Evolutionary conservation across 1,140 invertebrate genomes (phyloP).

Genomic region (Megathymus violae): DNA sequence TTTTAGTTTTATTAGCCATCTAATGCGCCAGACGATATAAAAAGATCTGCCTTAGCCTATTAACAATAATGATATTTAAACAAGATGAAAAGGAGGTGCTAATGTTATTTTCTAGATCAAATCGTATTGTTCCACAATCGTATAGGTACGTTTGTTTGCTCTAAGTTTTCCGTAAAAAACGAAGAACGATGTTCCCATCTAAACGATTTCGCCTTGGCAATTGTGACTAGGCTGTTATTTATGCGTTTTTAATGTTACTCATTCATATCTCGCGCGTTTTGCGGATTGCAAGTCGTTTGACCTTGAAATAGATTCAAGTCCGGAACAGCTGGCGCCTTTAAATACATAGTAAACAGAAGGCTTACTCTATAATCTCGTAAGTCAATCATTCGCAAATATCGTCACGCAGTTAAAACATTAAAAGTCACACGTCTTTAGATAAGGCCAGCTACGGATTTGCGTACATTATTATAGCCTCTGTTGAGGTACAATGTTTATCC

Average conservation of each 20-base stretch:
- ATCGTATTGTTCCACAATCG: neutral
- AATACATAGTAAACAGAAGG: neutral
- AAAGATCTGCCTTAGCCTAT: no score
- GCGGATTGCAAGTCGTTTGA: slow-evolving; percentile 10
- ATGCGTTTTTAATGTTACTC: slow-evolving; percentile 21
- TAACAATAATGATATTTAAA: no score
- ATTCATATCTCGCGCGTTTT: slow-evolving; percentile 18
- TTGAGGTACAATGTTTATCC: no score
- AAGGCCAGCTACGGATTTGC: no score
- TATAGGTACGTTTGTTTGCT: neutral
- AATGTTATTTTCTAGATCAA: neutral
- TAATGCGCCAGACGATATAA: no score
- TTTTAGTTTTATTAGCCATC: no score
- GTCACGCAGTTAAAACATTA: no score
- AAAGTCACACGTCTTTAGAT: no score
- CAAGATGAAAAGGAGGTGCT: no score
- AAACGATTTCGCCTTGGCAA: slow-evolving; percentile 19
- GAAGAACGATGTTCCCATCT: slow-evolving; percentile 4
- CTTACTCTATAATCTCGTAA: no score
- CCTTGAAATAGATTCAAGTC: slow-evolving; percentile 12
- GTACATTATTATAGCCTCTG: no score
- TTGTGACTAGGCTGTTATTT: slow-evolving; percentile 12
- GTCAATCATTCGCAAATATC: no score
- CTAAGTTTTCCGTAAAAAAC: slow-evolving; percentile 4
- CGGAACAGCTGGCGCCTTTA: neutral